phyloP scores from a whole-genome alignment of 2,888 invertebrate genomes.

The Erannis defoliaria region DNA sequence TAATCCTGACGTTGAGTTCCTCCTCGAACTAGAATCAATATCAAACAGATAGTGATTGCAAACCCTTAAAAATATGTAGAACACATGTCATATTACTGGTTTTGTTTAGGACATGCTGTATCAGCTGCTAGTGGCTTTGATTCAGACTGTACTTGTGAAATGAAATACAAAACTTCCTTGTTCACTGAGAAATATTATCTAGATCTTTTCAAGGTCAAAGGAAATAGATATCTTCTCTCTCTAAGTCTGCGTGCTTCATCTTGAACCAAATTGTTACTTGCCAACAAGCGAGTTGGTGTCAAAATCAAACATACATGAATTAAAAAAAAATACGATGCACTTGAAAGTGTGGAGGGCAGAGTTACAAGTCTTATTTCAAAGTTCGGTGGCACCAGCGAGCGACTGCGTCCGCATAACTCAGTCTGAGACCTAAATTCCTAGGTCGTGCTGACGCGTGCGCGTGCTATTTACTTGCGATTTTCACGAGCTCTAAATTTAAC shows the following conservation, averaged over 20 bases:
- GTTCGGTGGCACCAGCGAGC: slow-evolving; percentile 24
- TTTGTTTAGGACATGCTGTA: neutral
- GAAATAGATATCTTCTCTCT: no score
- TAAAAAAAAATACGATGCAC: neutral
- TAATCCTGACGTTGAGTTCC: neutral
- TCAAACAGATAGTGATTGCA: neutral
- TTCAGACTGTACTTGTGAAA: no score
- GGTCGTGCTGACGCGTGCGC: slow-evolving; percentile 32
- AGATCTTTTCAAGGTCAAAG: no score
- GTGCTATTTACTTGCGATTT: slow-evolving; percentile 39
- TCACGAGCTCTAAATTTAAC: slow-evolving; percentile 52
- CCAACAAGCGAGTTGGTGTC: no score
- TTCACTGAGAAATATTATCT: no score
- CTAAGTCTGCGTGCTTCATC: no score
- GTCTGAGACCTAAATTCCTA: slow-evolving; percentile 46
- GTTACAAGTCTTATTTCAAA: slow-evolving; percentile 10
- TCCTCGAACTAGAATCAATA: neutral
- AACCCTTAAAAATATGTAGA: neutral
- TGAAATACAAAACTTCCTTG: no score
- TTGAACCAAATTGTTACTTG: no score
- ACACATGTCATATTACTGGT: neutral
- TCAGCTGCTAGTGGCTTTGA: neutral
- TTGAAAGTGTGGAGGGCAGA: neutral
- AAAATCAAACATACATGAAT: no score
- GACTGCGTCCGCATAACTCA: slow-evolving; percentile 39